Evolutionary conservation across 2,113 vertebrate species (phyloP), one percentile per base, ranked within the genome.

Genomic region (Rhinogobius similis): DNA sequence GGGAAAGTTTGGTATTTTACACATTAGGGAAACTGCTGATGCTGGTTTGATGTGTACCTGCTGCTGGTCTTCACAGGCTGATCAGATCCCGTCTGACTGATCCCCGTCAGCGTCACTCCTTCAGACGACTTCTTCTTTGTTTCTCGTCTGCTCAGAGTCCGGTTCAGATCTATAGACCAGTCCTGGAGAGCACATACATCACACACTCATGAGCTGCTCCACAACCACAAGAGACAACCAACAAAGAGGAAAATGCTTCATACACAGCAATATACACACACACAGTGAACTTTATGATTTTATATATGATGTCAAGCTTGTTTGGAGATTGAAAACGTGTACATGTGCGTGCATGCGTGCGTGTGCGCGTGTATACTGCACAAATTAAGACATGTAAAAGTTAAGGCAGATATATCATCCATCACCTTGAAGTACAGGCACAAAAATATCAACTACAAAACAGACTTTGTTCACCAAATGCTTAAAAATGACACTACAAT

Each of bases 161-260:
- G 94, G 58, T 99, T 99, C 80, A 98, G 87, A 66, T 99, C 98
- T 79, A 95, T 84, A 44, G 96, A 98, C 96, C 95, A 99, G 61
- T 99, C 97, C 98, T 99, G 53, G 4, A 48, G 58, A 26, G 83
- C 61, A 86, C 36, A 84, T 53, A 83, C 61, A 70, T 26, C 71
- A 2, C 68, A 13, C 76, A 32, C 70, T 43, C 39, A 26, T 24
- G 23, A 43, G n/a, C 12, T 24, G 9, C 32, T 56, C 23, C 26
- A 13, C 12, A 26, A 29, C 16, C 24, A 27, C 14, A 27, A 1
- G 20, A 16, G 7, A 10, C 5, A 16, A 29, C 53, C 7, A 10
- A 59, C 18, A 36, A 36, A 39, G 11, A 29, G 29, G 61, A 21
- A 75, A 48, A 58, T 21, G 32, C 65, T 53, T 23, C 32, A 39